A percentile compares a stretch with the other conserved stretches of the same genome.
These are phyloP conservation scores for Amblyopsis rosae DNA, from an alignment of 2,113 vertebrate genomes.

Conservation along the genomic window DNA sequence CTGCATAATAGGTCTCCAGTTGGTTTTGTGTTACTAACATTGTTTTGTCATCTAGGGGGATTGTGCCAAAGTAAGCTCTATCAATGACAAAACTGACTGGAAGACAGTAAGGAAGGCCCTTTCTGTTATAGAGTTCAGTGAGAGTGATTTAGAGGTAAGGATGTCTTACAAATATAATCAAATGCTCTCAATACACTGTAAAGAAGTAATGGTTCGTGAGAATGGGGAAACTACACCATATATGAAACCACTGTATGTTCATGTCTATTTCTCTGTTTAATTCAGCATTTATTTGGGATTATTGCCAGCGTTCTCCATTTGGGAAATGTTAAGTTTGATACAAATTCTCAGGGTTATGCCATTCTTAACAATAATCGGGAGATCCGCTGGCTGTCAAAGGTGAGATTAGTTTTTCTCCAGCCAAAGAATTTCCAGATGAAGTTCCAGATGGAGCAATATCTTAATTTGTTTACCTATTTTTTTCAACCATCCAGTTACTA, in stretches of 20 bases:
- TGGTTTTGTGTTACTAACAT: background rate
- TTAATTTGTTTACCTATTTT: background rate
- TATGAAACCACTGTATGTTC: background rate
- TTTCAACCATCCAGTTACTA: slow-evolving; percentile 76
- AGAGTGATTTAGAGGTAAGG: slow-evolving; percentile 84
- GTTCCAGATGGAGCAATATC: background rate
- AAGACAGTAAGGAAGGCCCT: slow-evolving; percentile 86
- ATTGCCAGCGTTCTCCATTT: slow-evolving; percentile 93
- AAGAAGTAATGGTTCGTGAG: background rate
- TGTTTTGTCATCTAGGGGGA: slow-evolving; percentile 76
- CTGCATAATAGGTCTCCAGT: background rate
- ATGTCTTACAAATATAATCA: background rate
- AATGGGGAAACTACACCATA: background rate
- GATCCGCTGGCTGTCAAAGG: slow-evolving; percentile 93
- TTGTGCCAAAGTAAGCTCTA: slow-evolving; percentile 87
- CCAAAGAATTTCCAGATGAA: background rate
- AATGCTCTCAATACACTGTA: background rate
- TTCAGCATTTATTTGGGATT: slow-evolving; percentile 88
- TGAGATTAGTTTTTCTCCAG: slow-evolving; percentile 45
- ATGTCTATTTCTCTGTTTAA: background rate
- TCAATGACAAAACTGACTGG: slow-evolving; percentile 92
- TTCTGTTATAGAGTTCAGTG: slow-evolving; percentile 84
- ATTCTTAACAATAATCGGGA: slow-evolving; percentile 78
- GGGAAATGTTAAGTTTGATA: slow-evolving; percentile 88
- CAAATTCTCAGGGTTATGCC: slow-evolving; percentile 82